Evolutionary conservation across 1,140 invertebrate species (phyloP), one percentile per base, ranked within the genome.

Genomic region (Drosophila littoralis): DNA sequence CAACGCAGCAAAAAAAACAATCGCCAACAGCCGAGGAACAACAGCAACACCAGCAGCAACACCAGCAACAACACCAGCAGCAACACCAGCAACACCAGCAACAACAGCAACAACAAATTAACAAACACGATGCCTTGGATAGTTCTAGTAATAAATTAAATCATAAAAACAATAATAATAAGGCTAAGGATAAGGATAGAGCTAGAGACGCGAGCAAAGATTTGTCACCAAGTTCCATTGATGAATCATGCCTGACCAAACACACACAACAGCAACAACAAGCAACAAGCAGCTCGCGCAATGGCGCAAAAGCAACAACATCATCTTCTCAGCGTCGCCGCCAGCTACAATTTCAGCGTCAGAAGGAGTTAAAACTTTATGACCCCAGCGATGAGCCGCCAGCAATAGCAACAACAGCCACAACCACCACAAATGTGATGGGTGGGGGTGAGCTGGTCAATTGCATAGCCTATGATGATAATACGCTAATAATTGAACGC

Each of bases 131-230:
- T 88, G 80, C 84, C 80, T 73, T 84, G 80, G 84, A 84, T 69
- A 88, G 70, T 84, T 84, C 66, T 75, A 84, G 77, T 80, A 83
- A 83, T 72, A 89, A 89, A 80, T 70, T 88, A 75, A 88, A 84
- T 78, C 70, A 89, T 88, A 84, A 89, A 69, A 70, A 89, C 38
- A 85, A 75, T 85, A 84, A 67, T 61, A 67, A 85, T 85, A 84
- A 81, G 77, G 67, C 67, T 61, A 82, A 63, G 48, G 73, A 79
- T 63, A 85, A 66, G 57, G 61, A 76, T 33, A 63, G 42, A 51
- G 46, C 70, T 66, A 79, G n/a, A 10, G 79, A 77, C 50, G 32
- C 63, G 12, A 35, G 51, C 58, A 76, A 78, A 61, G 83, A 83
- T 77, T 83, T 78, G 35, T 69, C 69, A 71, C 51, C 83, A 33